Base-by-base conservation (phyloP, 1,140 invertebrate genomes). In the Halyomorpha halys region DNA sequence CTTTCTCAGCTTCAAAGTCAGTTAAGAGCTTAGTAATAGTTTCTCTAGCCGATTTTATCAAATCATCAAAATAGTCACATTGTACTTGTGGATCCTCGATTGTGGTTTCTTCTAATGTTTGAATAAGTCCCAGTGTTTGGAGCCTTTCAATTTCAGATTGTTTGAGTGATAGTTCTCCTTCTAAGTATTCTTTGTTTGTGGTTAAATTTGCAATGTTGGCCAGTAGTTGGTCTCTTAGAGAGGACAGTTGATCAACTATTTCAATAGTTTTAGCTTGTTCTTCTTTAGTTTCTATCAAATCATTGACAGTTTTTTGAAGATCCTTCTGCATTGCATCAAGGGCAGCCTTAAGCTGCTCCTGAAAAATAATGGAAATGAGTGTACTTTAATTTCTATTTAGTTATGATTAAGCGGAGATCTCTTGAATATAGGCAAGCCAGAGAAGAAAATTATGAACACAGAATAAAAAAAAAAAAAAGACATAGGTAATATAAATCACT, bases 211-310 rank as follows among this genome's bases (percentile, higher is more conserved):
- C 61, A 53, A 75, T 71, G 5, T 72, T 73, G 21, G 64, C 65
- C 18, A 68, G 68, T 21, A 75, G 65, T 63, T 74, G 68, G 11
- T 63, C 59, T 67, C 74, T 69, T 8, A 74, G 68, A 11, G 63
- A 63, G 16, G 68, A 68, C 11, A 75, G 65, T 65, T 73, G 25
- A 14, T 64, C 39, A n/a, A 64, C 34, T 9, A 59, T 6, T n/a
- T 64, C 63, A 23, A 19, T n/a, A 15, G 63, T 45, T 25, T 44
- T 19, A 3, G 27, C 19, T 3, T 53, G 69, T 66, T 72, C 68
- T 68, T 73, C 71, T 6, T 73, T 73, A n/a, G 65, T 47, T 19
- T 56, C 62, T 47, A 75, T 70, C n/a, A 74, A n/a, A 19, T 64
- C 63, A 9, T 56, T 53, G 25, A 71, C 68, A 66, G 75, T 76